Conservation (phyloP, 2,113 vertebrate genomes). For the Dipodomys spectabilis region DNA sequence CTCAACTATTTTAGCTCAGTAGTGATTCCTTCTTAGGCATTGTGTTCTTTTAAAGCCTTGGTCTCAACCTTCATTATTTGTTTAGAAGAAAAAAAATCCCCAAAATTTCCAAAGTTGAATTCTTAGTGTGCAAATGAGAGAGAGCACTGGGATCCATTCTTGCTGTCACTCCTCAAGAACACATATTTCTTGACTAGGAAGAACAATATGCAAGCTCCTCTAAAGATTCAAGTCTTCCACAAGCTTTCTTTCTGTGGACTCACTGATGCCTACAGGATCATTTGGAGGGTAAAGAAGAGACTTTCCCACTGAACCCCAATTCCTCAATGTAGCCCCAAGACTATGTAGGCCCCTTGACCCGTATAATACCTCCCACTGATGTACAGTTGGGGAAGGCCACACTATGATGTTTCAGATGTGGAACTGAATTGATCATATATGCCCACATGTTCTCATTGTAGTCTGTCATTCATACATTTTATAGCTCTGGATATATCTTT, state of each 20-base stretch:
- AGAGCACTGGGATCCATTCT: background rate
- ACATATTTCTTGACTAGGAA: background rate
- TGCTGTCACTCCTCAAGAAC: background rate
- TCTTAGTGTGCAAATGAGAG: background rate
- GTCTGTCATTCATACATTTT: background rate
- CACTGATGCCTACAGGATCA: background rate
- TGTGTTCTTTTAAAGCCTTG: background rate
- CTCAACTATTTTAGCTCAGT: background rate
- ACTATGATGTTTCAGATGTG: fast-evolving
- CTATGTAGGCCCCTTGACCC: background rate
- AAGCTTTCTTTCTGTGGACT: background rate
- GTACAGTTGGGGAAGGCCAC: background rate
- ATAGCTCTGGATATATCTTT: background rate
- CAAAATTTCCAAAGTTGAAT: background rate
- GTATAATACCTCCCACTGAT: fast-evolving
- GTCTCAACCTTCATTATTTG: background rate
- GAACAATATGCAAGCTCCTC: background rate
- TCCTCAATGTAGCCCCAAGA: background rate
- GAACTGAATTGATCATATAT: too few species aligned
- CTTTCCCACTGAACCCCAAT: background rate
- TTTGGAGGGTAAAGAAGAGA: background rate
- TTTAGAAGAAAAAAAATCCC: background rate
- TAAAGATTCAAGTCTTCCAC: fast-evolving
- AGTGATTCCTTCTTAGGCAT: background rate
- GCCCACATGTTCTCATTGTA: background rate